Base-by-base conservation (phyloP, 2,888 invertebrate genomes). In the Piscicola geometra region DNA sequence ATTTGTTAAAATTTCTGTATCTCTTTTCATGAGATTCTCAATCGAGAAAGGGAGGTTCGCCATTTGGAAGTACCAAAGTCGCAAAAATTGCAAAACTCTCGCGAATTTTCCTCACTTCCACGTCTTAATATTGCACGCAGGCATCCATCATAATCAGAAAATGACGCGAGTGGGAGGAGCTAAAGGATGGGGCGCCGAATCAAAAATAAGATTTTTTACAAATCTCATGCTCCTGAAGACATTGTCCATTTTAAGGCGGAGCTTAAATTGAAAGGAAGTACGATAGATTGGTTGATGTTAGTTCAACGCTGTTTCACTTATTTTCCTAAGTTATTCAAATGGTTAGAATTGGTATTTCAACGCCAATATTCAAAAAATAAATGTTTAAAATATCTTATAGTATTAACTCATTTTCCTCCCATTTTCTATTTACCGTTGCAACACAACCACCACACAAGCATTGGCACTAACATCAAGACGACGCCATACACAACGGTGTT, bases 231-330 rank as follows among this genome's bases (percentile, higher is more conserved):
- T 56, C n/a, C n/a, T 56, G n/a, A 25, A 5, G 60, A 3, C n/a
- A 56, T 56, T 56, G 60, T 5, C n/a, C 60, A 56, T 25, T 56
- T 56, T 18, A 56, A 56, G 60, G 60, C 60, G 60, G 60, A 56
- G 60, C 25, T 3, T 5, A 18, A 3, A 5, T 15, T 56, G n/a
- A 56, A 56, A 56, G n/a, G 60, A 56, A 18, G n/a, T 47, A 47
- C 9, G 9, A 15, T 47, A 9, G 9, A 47, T 47, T 47, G 50
- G 50, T 21, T 47, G 50, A 15, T 47, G 9, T n/a, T n/a, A n/a
- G n/a, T n/a, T n/a, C n/a, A n/a, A n/a, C n/a, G n/a, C n/a, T n/a
- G n/a, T n/a, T n/a, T n/a, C n/a, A n/a, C n/a, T n/a, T n/a, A n/a
- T n/a, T n/a, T n/a, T n/a, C n/a, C n/a, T n/a, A n/a, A n/a, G n/a